These are phyloP conservation scores for Crenuchus spilurus DNA, from an alignment of 2,797 vertebrate species.

Conservation along the genomic window DNA sequence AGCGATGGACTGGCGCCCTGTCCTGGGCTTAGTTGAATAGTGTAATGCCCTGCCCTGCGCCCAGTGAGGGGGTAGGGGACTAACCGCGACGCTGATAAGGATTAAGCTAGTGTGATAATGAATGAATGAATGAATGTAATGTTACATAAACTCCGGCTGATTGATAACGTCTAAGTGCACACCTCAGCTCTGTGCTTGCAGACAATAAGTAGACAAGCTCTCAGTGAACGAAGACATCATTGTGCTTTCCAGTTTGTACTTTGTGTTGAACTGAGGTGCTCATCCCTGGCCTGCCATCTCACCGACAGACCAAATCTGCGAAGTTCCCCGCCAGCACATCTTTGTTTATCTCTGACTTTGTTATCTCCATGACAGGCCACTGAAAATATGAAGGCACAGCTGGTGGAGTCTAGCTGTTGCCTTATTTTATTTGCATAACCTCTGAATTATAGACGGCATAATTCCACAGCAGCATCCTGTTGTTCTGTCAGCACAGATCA, in stretches of 20 bases:
- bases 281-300: constrained; percentile 1
- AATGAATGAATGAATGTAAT: too few species aligned
- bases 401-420: constrained; percentile 38
- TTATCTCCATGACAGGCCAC: constrained; percentile 35
- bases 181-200: background rate
- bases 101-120: too few species aligned
- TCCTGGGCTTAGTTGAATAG: too few species aligned
- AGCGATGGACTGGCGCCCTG: too few species aligned
- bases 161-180: background rate
- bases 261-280: constrained; percentile 8
- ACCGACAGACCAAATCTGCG: background rate
- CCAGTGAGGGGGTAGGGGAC: too few species aligned
- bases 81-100: too few species aligned
- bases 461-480: constrained; percentile 53
- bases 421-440: constrained; percentile 35
- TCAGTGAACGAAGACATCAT: background rate
- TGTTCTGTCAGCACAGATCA: constrained; percentile 55
- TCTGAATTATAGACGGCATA: constrained; percentile 53
- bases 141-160: background rate
- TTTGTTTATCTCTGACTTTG: constrained; percentile 41
- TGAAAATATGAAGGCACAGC: constrained; percentile 53
- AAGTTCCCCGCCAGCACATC: constrained; percentile 4
- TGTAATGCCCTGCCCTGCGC: too few species aligned
- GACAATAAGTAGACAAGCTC: constrained; percentile 11
- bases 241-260: background rate